Conservation (phyloP, 2,888 invertebrate species). For the Dicranocentrus wangi region DNA sequence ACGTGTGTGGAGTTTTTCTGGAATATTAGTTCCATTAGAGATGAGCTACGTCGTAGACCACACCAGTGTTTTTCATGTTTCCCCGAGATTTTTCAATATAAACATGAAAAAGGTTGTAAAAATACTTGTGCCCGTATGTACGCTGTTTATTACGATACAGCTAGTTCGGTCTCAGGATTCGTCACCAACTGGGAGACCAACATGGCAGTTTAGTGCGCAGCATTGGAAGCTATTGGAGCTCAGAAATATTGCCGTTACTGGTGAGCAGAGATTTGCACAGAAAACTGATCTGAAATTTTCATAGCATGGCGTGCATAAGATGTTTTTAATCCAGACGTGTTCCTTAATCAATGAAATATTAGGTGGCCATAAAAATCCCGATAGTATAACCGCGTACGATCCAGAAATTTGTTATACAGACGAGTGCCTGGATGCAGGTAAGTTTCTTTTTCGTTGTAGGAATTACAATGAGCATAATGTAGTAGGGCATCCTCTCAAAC, state of each 20-base stretch:
- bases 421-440: constrained; percentile 57
- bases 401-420: constrained; percentile 55
- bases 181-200: constrained; percentile 34
- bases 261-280: background rate
- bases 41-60: no score
- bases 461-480: no score
- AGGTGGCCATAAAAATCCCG: constrained; percentile 56
- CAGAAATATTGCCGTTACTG: constrained; percentile 47
- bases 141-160: background rate
- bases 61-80: no score
- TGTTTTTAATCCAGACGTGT: no score
- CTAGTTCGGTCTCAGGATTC: background rate
- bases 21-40: no score
- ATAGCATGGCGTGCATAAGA: no score
- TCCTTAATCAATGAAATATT: no score
- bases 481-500: no score
- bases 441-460: constrained; percentile 15
- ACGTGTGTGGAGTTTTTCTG: no score
- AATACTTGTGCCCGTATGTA: background rate
- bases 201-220: constrained; percentile 59
- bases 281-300: no score
- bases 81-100: no score
- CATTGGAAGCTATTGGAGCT: constrained; percentile 58
- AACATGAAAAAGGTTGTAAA: background rate
- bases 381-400: constrained; percentile 47